Conservation (phyloP, 2,113 vertebrate genomes). For the Echinops telfairi region DNA sequence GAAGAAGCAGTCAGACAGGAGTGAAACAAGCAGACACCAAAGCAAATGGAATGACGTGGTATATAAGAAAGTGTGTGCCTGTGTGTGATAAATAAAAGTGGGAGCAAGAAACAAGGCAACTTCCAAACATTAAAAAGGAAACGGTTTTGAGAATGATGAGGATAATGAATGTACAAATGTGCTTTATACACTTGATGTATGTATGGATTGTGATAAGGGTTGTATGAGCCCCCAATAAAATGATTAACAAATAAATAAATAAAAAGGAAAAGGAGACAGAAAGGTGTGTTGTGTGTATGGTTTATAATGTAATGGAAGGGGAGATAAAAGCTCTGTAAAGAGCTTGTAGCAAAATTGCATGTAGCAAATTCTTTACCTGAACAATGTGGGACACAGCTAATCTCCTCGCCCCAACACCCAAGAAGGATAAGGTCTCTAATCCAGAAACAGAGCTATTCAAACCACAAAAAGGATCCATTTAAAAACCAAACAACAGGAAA, state of each 20-base stretch:
- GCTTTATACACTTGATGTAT: no score
- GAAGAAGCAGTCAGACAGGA: background rate
- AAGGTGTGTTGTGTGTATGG: background rate
- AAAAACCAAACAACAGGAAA: conserved; percentile 43
- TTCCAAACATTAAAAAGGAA: conserved; percentile 2
- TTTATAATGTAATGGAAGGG: conserved; percentile 37
- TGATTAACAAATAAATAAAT: no score
- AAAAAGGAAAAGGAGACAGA: conserved; percentile 9
- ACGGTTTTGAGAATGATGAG: no score
- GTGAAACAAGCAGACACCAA: background rate
- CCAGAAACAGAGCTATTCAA: conserved; percentile 9
- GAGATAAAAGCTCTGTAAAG: conserved; percentile 1
- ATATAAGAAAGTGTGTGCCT: background rate
- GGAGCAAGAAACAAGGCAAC: conserved; percentile 17
- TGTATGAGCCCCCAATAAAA: no score
- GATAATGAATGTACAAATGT: no score
- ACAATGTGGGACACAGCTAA: background rate
- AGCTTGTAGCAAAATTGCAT: background rate
- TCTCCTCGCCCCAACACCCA: background rate
- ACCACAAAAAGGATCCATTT: background rate
- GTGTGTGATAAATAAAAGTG: no score
- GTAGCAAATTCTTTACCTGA: conserved; percentile 38
- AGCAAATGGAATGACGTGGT: background rate
- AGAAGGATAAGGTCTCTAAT: conserved; percentile 17
- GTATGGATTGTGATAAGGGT: no score